Base-by-base conservation (phyloP, 2,888 invertebrate species). In the Timandra comae region DNA sequence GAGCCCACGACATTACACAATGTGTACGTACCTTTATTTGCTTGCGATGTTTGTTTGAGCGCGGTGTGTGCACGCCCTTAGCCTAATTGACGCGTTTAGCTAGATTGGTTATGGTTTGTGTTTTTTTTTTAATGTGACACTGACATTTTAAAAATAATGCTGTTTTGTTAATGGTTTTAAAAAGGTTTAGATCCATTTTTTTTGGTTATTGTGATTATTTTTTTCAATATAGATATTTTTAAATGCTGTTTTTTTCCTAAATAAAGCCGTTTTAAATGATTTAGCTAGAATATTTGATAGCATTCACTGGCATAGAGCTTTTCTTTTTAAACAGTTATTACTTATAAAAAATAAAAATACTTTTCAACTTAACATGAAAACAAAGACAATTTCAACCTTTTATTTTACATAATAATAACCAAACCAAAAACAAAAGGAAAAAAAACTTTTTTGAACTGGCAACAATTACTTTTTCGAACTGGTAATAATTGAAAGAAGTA, bases 11-110 rank as follows among this genome's bases (percentile, higher is more conserved):
- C 49, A 50, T 52, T 52, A 46, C 19, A 29, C 6, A 28, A 41
- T 57, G 52, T 57, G 50, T 33, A 46, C 54, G 27, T 50, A 45
- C 71, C 71, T 56, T 58, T 74, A 64, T 71, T 70, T 69, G 58
- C 43, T 9, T 24, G 24, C 48, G 29, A 25, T 67, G 64, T 73
- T 67, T 65, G 42, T 33, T 13, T 32, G 54, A 54, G 40, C 49
- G 43, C 41, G 33, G 59, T 70, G 62, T 48, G 60, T 52, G 41
- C 48, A 34, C 46, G 46, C 60, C 69, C 59, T 69, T 70, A 62
- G 46, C 45, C 57, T 74, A 74, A 73, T 74, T 68, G 69, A 62
- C 52, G 50, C 49, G 49, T 43, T 52, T 56, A 55, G 48, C 46
- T 47, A 46, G 51, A 61, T 61, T 64, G 54, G 49, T n/a, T 49